Conservation (phyloP, 2,888 invertebrate genomes). For the Dynastes tityus region DNA sequence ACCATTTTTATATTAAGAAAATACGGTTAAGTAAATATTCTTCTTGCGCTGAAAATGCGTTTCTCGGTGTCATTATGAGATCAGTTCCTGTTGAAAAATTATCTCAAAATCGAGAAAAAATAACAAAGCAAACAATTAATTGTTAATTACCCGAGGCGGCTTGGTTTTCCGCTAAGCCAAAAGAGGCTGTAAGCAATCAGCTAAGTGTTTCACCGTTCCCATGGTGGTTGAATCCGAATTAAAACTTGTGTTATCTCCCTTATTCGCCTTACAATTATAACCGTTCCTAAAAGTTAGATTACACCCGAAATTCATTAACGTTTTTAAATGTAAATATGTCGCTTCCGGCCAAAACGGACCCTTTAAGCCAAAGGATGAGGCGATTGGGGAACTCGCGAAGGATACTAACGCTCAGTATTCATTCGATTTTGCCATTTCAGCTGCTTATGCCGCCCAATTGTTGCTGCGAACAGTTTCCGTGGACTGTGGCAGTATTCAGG, state of each 20-base stretch:
- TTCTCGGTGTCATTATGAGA: no score
- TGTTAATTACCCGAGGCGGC: slow-evolving; percentile 13
- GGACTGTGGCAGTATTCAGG: no score
- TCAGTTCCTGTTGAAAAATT: no score
- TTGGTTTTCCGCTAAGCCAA: slow-evolving; percentile 4
- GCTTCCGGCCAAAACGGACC: slow-evolving; percentile 18
- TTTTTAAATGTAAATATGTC: slow-evolving; percentile 38
- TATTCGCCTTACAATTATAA: slow-evolving; percentile 17
- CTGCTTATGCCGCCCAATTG: slow-evolving; percentile 6
- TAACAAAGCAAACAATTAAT: slow-evolving; percentile 14
- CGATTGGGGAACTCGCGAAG: neutral
- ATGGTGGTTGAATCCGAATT: neutral
- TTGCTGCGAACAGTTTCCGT: neutral
- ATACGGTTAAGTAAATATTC: no score
- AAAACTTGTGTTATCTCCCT: slow-evolving; percentile 14
- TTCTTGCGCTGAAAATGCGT: no score
- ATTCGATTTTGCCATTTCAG: slow-evolving; percentile 6
- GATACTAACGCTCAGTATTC: slow-evolving; percentile 35
- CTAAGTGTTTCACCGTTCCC: neutral
- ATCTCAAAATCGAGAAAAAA: neutral
- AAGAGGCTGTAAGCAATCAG: neutral
- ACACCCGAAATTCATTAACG: slow-evolving; percentile 41
- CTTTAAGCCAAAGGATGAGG: neutral
- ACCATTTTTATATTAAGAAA: no score
- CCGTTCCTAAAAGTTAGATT: slow-evolving; percentile 38